Evolutionary conservation across 1,140 invertebrate species (phyloP).

Genomic region (Scaptomyza montana): DNA sequence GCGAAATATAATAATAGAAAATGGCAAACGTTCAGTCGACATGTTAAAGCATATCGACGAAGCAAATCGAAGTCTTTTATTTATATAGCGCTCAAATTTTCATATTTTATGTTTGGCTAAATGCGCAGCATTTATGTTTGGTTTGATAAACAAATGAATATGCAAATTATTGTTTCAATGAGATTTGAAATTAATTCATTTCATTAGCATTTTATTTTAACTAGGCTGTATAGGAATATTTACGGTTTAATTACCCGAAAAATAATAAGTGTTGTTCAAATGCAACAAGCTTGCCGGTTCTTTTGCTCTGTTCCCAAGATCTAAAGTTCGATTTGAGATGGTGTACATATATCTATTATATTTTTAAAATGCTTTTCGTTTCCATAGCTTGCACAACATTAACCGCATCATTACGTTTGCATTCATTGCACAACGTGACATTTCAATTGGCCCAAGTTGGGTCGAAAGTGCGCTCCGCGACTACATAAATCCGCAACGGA

Average conservation of each 20-base stretch:
- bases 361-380: slow-evolving; percentile 19
- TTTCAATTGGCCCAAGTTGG: slow-evolving; percentile 71
- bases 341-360: not conserved
- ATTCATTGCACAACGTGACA: slow-evolving; percentile 75
- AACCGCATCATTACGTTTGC: slow-evolving; percentile 73
- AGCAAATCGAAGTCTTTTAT: not conserved
- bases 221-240: not conserved
- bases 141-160: slow-evolving; percentile 5
- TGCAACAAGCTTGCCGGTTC: not conserved
- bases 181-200: too few relatives aligned
- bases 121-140: slow-evolving; percentile 6
- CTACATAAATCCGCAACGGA: slow-evolving; percentile 69
- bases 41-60: not conserved
- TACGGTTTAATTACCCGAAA: not conserved
- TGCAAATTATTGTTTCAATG: not conserved
- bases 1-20: slow-evolving; percentile 13
- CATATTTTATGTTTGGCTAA: not conserved
- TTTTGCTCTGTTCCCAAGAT: not conserved
- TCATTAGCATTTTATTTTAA: not conserved
- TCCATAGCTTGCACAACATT: slow-evolving; percentile 48
- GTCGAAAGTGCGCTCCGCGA: slow-evolving; percentile 52
- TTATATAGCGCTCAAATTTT: not conserved
- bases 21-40: not conserved
- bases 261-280: too few relatives aligned
- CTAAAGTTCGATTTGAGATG: not conserved